These are phyloP conservation scores for Brachyrhaphis roseni DNA, from an alignment of 2,797 vertebrate genomes.

Conservation along the genomic window DNA sequence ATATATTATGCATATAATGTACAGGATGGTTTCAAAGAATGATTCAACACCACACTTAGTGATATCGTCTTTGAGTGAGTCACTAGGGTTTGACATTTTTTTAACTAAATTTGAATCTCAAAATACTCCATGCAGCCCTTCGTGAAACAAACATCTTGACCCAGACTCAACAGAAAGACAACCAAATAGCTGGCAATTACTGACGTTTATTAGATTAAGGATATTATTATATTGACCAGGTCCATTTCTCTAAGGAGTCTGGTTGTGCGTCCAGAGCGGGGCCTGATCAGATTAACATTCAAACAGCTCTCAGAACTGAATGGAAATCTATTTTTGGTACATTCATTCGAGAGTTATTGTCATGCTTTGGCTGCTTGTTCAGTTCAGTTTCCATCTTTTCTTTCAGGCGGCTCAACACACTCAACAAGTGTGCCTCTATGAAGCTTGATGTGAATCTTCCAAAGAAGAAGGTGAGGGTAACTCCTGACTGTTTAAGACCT, in stretches of 20 bases:
- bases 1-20: neutral
- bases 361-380: slow-evolving; percentile 25
- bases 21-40: neutral
- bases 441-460: slow-evolving; percentile 98
- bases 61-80: slow-evolving; percentile 7
- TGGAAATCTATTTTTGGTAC: slow-evolving; percentile 29
- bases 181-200: slow-evolving; percentile 55
- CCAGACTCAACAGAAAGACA: slow-evolving; percentile 37
- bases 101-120: slow-evolving; percentile 16
- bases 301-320: slow-evolving; percentile 30
- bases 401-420: slow-evolving; percentile 94
- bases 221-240: slow-evolving; percentile 31
- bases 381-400: slow-evolving; percentile 40
- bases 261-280: slow-evolving; percentile 35
- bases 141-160: slow-evolving; percentile 50
- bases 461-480: slow-evolving; percentile 94
- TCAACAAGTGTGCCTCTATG: slow-evolving; percentile 99
- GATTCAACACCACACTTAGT: neutral
- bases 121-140: slow-evolving; percentile 11
- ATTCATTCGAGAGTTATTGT: slow-evolving; percentile 29
- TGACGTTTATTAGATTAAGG: slow-evolving; percentile 64
- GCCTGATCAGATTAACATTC: slow-evolving; percentile 45
- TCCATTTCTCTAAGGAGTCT: slow-evolving; percentile 37
- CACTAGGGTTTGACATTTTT: slow-evolving; percentile 13
- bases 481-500: neutral